Percentiles rank a stretch among this genome's conserved stretches.
Conservation (phyloP, 2,888 invertebrate genomes). For the Timandra comae region DNA sequence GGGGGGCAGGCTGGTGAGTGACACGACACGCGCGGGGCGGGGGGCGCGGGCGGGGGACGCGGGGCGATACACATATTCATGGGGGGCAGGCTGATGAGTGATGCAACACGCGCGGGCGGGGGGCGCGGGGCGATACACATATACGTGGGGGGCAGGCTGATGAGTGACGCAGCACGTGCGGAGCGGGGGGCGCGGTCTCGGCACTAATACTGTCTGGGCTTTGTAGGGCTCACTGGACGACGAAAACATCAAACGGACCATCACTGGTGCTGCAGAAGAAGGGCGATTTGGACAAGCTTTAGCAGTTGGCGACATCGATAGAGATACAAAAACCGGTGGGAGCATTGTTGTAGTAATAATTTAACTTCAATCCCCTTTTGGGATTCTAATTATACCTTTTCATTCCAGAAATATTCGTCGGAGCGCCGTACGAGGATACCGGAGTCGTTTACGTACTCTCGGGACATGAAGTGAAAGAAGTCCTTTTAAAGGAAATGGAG, state of each 20-base stretch:
- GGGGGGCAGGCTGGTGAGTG: constrained; percentile 32
- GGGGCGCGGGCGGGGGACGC: too few species aligned
- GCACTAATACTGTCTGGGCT: too few species aligned
- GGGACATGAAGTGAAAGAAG: constrained; percentile 35
- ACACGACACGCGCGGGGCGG: too few species aligned
- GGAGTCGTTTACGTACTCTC: constrained; percentile 47
- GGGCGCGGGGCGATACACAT: constrained; percentile 77
- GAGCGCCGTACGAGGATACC: constrained; percentile 48
- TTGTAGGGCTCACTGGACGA: constrained; percentile 12
- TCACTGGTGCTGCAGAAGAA: constrained; percentile 24
- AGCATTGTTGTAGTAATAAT: not conserved
- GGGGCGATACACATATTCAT: too few species aligned
- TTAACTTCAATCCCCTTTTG: not conserved
- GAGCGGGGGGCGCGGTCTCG: too few species aligned
- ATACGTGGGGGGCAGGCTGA: constrained; percentile 40
- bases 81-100: too few species aligned
- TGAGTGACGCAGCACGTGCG: too few species aligned
- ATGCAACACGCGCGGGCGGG: too few species aligned
- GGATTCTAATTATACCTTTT: not conserved
- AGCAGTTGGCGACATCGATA: constrained; percentile 38
- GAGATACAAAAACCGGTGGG: constrained; percentile 41
- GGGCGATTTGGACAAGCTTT: constrained; percentile 43
- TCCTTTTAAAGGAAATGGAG: constrained; percentile 7
- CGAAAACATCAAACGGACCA: constrained; percentile 14
- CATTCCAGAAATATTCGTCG: constrained; percentile 50